Evolutionary conservation across 2,797 vertebrate species (phyloP).

Genomic region (Micrastur ruficollis): DNA sequence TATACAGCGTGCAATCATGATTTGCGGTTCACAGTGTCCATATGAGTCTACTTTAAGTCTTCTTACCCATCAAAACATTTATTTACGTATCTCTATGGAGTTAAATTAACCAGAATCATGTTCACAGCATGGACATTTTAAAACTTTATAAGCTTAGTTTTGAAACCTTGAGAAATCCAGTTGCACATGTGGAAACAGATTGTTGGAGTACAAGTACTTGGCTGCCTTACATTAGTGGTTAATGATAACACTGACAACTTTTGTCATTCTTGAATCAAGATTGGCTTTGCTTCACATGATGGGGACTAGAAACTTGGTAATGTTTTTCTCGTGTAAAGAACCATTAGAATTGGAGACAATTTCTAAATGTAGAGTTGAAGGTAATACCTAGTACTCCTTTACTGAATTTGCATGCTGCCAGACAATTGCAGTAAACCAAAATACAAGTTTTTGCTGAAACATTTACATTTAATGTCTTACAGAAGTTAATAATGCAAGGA

Average conservation of each 20-base stretch:
- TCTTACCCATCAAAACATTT: neutral
- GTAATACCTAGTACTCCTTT: neutral
- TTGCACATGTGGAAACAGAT: neutral
- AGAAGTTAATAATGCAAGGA: neutral
- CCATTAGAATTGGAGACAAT: neutral
- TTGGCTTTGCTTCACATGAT: neutral
- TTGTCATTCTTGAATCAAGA: neutral
- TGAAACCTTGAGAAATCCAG: neutral
- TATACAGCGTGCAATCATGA: rapidly evolving
- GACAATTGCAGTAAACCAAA: neutral
- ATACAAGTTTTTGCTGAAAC: neutral
- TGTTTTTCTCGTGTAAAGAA: neutral
- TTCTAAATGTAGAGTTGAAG: neutral
- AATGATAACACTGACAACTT: neutral
- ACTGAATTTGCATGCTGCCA: neutral
- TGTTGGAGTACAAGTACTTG: neutral
- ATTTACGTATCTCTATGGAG: neutral
- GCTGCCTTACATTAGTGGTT: neutral
- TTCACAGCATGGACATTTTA: neutral
- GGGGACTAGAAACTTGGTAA: neutral
- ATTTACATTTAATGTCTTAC: neutral
- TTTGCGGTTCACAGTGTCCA: neutral
- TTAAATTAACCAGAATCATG: neutral
- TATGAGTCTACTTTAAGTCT: neutral
- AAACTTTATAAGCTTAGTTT: neutral